Base-by-base conservation (phyloP, 2,888 invertebrate genomes). In the Torymus tubicola region DNA sequence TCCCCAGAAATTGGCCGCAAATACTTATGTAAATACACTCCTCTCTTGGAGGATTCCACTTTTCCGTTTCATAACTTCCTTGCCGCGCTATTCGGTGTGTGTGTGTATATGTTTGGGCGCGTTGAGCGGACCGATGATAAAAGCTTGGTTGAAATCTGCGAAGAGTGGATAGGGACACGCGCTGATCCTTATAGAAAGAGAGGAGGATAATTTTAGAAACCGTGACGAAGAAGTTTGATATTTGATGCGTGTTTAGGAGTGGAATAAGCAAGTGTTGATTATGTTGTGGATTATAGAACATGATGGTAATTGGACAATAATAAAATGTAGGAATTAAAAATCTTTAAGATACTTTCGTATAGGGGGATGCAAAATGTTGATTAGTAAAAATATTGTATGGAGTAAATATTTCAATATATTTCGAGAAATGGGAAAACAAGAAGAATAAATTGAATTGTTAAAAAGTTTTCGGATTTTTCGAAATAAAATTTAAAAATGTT, bases 21-120 rank as follows among this genome's bases (percentile, higher is more conserved):
- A 81, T 81, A 76, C 81, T 67, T 79, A 81, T 76, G 75, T 78
- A 81, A 78, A 81, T 81, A 81, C 13, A 75, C 58, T 74, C 67
- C 67, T 75, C 42, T 57, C 55, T 21, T 21, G 21, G 18, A 55
- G 53, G 76, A 79, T 72, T 81, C 79, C 14, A 76, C 79, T 81
- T 81, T 79, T 68, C 71, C 75, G 60, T 76, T 69, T 81, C 76
- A 69, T 76, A 81, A 81, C 76, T 81, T 79, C 31, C 50, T 64
- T 12, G 14, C 60, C 60, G 16, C 50, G 58, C 13, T 55, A 11
- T n/a, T 16, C 8, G 21, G 31, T 52, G 18, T 50, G 16, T 53
- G 24, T 74, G 24, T 57, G 14, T 18, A 53, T 21, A n/a, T 52
- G 0, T n/a, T 10, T n/a, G n/a, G 12, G 16, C n/a, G 42, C 18